A percentile compares a stretch with the other conserved stretches of the same genome.
phyloP scores from a whole-genome alignment of 1,140 invertebrate genomes.

The Brachionus koreanus region DNA sequence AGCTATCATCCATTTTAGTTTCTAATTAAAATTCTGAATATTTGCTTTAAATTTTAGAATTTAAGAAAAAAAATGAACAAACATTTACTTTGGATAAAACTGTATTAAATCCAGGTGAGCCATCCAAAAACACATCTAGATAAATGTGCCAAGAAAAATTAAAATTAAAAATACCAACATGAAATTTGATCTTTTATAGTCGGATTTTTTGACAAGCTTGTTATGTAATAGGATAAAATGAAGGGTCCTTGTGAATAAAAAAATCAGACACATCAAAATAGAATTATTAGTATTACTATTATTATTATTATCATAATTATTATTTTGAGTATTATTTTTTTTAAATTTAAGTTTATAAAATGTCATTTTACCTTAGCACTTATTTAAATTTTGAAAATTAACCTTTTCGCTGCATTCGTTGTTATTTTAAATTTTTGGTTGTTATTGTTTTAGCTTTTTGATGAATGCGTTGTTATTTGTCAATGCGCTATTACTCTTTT shows the following conservation, averaged over 20 bases:
- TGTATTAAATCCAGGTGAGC: neutral
- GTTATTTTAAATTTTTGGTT: neutral
- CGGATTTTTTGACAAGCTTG: neutral
- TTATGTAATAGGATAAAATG: neutral
- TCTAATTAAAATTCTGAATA: neutral
- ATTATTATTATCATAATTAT: no score
- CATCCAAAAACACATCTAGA: neutral
- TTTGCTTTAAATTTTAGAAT: neutral
- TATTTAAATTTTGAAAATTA: neutral
- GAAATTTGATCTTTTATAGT: neutral
- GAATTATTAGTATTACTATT: no score
- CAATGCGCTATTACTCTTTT: neutral
- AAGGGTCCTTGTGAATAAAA: neutral
- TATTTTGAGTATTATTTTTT: neutral
- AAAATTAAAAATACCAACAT: neutral
- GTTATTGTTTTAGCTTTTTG: neutral
- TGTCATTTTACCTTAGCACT: neutral
- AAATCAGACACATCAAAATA: conserved; percentile 2
- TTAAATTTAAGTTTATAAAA: neutral
- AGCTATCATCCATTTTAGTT: neutral
- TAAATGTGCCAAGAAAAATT: neutral
- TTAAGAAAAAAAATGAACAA: neutral
- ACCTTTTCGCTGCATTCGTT: neutral
- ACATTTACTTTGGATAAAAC: neutral
- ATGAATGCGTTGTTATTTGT: neutral